Conservation (phyloP, 2,797 vertebrate species). For the Siniperca undulata region DNA sequence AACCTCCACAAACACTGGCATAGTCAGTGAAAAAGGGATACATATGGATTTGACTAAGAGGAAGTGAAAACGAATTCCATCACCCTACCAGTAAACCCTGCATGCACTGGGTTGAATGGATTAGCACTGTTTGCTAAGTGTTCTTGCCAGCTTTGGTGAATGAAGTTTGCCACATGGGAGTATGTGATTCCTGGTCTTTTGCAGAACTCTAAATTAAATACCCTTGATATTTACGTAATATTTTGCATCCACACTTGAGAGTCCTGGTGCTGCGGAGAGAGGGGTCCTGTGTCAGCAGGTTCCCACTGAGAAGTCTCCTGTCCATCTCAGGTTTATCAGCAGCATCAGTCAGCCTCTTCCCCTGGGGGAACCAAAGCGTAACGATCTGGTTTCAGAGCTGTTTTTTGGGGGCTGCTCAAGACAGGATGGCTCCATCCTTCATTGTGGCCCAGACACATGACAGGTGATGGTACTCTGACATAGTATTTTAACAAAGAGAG, state of each 20-base stretch:
- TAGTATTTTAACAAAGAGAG: not conserved
- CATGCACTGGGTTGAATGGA: constrained; percentile 24
- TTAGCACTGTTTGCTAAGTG: constrained; percentile 20
- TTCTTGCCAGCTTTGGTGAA: constrained; percentile 13
- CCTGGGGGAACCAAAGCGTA: constrained; percentile 4
- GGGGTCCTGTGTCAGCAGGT: constrained; percentile 32
- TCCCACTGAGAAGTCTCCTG: constrained; percentile 27
- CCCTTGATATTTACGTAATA: not conserved
- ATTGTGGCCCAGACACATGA: constrained; percentile 21
- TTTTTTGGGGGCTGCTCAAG: constrained; percentile 12
- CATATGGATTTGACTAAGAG: constrained; percentile 21
- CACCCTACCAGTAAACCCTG: constrained; percentile 22
- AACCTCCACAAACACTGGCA: constrained; percentile 23
- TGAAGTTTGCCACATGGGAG: not conserved
- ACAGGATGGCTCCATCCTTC: not conserved
- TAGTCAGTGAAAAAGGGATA: constrained; percentile 27
- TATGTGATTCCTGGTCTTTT: constrained; percentile 13
- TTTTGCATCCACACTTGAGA: not conserved
- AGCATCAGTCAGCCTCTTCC: constrained; percentile 33
- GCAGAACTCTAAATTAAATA: not conserved
- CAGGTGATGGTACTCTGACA: constrained; percentile 34
- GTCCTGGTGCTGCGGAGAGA: constrained; percentile 20
- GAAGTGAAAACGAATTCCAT: constrained; percentile 37
- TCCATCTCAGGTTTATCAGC: constrained; percentile 65
- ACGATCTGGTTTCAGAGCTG: constrained; percentile 60